These are phyloP conservation scores for Lutjanus campechanus DNA, from an alignment of 2,797 vertebrate species.

Conservation along the genomic window DNA sequence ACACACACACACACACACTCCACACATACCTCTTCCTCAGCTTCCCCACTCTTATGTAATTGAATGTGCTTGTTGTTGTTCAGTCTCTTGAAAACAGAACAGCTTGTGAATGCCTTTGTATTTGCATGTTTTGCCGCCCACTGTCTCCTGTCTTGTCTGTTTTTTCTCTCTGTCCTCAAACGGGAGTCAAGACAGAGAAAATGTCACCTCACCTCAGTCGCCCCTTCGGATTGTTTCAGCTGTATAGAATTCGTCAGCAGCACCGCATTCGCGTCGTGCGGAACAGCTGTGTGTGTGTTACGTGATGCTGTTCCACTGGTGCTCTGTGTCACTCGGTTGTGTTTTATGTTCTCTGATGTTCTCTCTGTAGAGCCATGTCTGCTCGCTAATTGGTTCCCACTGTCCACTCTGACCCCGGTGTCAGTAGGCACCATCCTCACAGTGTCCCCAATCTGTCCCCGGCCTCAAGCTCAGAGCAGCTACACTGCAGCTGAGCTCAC, in stretches of 20 bases:
- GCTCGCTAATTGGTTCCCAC: slow-evolving; percentile 51
- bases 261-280: not conserved
- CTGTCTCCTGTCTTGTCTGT: slow-evolving; percentile 29
- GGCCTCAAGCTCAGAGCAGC: slow-evolving; percentile 26
- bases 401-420: slow-evolving; percentile 52
- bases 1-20: slow-evolving; percentile 24
- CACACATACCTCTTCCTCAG: slow-evolving; percentile 34
- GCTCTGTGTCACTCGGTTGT: slow-evolving; percentile 38
- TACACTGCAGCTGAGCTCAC: slow-evolving; percentile 34
- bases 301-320: slow-evolving; percentile 20
- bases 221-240: slow-evolving; percentile 47
- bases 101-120: slow-evolving; percentile 65
- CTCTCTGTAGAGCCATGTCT: slow-evolving; percentile 18
- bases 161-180: slow-evolving; percentile 28
- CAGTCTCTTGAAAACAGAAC: slow-evolving; percentile 70
- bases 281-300: slow-evolving; percentile 57
- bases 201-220: slow-evolving; percentile 28
- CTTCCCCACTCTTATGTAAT: slow-evolving; percentile 67
- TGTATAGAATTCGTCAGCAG: slow-evolving; percentile 31
- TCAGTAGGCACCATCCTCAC: slow-evolving; percentile 49
- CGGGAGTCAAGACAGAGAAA: slow-evolving; percentile 29
- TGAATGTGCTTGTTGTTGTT: slow-evolving; percentile 76
- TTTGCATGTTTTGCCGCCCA: slow-evolving; percentile 53
- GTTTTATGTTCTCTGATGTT: slow-evolving; percentile 37
- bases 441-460: slow-evolving; percentile 35